Evolutionary conservation across 2,113 vertebrate genomes (phyloP), one percentile per base, ranked within the genome.

Genomic region (Bucco capensis): DNA sequence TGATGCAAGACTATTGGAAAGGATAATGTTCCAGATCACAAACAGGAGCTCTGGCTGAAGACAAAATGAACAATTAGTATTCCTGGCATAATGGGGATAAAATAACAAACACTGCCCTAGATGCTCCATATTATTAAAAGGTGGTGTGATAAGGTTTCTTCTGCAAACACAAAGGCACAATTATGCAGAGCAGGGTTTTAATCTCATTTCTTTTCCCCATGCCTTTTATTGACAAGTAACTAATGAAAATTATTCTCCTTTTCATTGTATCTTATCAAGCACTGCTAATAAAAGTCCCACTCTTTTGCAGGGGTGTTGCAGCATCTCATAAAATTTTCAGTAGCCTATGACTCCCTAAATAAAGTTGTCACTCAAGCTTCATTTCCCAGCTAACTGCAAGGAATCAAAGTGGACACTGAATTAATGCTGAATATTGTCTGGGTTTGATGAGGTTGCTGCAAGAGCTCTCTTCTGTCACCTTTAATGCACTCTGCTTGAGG

Each of bases 291-390:
- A 95, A 94, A 88, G 44, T 74, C 72, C 15, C 66, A 31, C 69
- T 94, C 18, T 93, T 97, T 95, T 96, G 79, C 78, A 95, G 83
- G 71, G 72, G 77, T 75, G 93, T 94, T 96, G 89, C 53, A 92
- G 75, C 50, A 86, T 96, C 97, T 96, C 83, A 97, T 97, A 96
- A 97, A 96, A 96, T 89, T 96, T 97, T 96, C 90, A 97, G 62
- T 65, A 91, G 86, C 30, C 70, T 96, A 72, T 94, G 92, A 95
- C 93, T 97, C 51, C 64, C 89, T 94, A 97, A 98, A 97, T 97
- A 96, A 97, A 97, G 94, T 93, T 96, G 97, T 98, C 98, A 97
- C 95, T 97, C 97, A 97, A 96, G 86, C 49, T 70, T 96, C 67
- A 95, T 97, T 97, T 97, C 75, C 96, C 33, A 24, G 89, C 93